A percentile compares a stretch with the other conserved stretches of the same genome.
phyloP scores from a whole-genome alignment of 2,113 vertebrate genomes.

The Zosterops pallidus region DNA sequence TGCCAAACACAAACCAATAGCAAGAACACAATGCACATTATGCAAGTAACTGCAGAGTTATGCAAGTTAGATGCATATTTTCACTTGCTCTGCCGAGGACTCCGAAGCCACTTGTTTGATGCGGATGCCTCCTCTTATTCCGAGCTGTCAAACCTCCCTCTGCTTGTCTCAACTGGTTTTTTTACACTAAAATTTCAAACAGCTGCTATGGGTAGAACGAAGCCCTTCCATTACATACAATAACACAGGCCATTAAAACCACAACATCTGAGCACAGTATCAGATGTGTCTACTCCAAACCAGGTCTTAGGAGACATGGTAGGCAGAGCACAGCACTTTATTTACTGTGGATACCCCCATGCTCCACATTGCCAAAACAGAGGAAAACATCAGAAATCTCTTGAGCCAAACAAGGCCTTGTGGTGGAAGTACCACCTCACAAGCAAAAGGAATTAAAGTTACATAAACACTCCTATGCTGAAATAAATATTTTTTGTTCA shows the following conservation, averaged over 20 bases:
- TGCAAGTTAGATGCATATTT: constrained; percentile 66
- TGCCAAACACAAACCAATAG: constrained; percentile 5
- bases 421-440: neutral
- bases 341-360: rapidly evolving
- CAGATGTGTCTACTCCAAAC: neutral
- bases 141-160: neutral
- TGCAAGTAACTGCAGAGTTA: constrained; percentile 70
- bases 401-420: neutral
- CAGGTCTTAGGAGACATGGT: rapidly evolving
- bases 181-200: neutral
- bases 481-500: neutral
- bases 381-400: neutral
- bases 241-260: neutral
- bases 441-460: neutral
- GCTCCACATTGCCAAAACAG: rapidly evolving
- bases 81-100: neutral
- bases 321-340: neutral
- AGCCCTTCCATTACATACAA: neutral
- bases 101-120: constrained; percentile 58
- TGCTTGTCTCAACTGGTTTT: neutral
- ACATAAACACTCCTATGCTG: neutral
- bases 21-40: constrained; percentile 56
- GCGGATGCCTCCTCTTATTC: neutral
- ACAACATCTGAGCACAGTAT: neutral
- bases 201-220: neutral